These are phyloP conservation scores for Cerastoderma edule DNA, from an alignment of 2,888 invertebrate species.

Conservation along the genomic window DNA sequence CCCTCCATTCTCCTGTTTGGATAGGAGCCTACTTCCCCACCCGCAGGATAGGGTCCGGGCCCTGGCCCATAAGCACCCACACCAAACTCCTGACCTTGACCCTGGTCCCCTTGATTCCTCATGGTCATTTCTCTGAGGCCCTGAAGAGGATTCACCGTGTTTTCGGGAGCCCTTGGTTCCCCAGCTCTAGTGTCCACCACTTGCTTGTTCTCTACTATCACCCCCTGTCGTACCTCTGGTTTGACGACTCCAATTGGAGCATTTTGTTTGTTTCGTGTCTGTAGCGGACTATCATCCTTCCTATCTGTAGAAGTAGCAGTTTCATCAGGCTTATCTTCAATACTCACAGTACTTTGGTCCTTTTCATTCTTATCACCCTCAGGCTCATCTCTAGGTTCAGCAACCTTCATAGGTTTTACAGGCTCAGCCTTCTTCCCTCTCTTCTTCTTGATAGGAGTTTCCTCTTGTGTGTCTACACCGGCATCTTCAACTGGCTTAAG, in stretches of 20 bases:
- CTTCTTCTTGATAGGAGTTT: constrained; percentile 50
- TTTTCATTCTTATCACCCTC: not conserved
- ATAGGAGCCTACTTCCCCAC: not conserved
- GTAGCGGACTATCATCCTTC: constrained; percentile 57
- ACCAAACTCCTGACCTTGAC: not conserved
- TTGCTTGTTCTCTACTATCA: constrained; percentile 60
- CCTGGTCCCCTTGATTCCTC: constrained; percentile 40
- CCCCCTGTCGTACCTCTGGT: constrained; percentile 60
- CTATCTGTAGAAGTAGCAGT: constrained; percentile 26
- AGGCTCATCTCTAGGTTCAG: not conserved
- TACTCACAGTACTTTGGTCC: not conserved
- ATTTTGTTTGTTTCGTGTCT: constrained; percentile 58
- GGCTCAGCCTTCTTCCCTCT: constrained; percentile 36
- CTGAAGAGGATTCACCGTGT: constrained; percentile 49
- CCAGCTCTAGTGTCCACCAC: constrained; percentile 36
- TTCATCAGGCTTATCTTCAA: constrained; percentile 29
- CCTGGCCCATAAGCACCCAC: no score
- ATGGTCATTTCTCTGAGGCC: constrained; percentile 57
- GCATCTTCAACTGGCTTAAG: constrained; percentile 34
- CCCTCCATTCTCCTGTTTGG: constrained; percentile 20
- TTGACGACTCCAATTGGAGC: constrained; percentile 62
- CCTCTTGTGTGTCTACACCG: constrained; percentile 39
- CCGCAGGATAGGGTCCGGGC: not conserved
- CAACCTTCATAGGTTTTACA: not conserved
- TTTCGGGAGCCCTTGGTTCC: constrained; percentile 26